Evolutionary conservation across 2,797 vertebrate species (phyloP), one percentile per base, ranked within the genome.

Genomic region (Heterohyrax brucei): DNA sequence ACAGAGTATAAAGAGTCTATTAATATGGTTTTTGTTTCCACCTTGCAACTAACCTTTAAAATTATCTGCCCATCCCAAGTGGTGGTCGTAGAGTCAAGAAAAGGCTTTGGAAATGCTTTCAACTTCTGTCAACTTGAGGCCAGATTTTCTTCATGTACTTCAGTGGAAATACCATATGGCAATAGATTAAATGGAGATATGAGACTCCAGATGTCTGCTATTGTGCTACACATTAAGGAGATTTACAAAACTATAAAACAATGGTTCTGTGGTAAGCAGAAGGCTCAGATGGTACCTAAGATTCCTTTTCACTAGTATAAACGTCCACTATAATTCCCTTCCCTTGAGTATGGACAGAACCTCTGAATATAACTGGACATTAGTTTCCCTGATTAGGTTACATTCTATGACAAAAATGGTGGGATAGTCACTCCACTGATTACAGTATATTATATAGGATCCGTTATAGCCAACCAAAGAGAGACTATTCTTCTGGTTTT

Each of bases 11-110:
- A 2, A 46, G 24, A 84, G 18, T 33, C 44, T 53, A 83, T n/a
- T 66, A 26, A 77, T 73, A 8, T 26, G 0, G 4, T 50, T 92
- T 96, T 62, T 53, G n/a, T 56, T 46, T 92, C 1, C 14, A 68
- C 3, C 24, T 14, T 59, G 14, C 48, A 76, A 92, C 10, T n/a
- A 92, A 75, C 19, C 44, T 82, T 90, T 92, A 79, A 86, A 82
- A 82, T 4, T 5, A 72, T 76, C 10, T 80, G 13, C 44, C 56
- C 16, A 18, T 50, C 62, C 18, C 30, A 88, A 82, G 10, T 62
- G 5, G 61, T 24, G 4, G 16, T 26, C 87, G 33, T 21, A 87
- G 16, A n/a, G 64, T 62, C 78, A 48, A 87, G n/a, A 68, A 93
- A 84, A 85, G 5, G 1, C 78, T 1, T 82, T 78, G 56, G 76